Conservation (phyloP, 1,140 invertebrate species). For the Leucophenga varia region DNA sequence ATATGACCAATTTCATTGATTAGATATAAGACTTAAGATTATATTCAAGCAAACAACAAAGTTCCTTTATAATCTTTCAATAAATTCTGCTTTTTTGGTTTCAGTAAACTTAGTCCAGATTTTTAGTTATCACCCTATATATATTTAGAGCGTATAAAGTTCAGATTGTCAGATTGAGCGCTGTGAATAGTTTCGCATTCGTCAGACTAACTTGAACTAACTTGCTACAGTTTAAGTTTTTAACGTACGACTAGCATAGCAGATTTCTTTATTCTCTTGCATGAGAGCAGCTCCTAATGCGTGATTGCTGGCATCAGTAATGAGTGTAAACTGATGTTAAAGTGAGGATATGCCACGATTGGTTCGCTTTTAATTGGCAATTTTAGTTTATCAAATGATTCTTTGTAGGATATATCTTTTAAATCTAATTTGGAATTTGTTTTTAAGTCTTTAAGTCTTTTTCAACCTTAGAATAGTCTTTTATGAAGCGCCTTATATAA, state of each 20-base stretch:
- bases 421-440: constrained; percentile 14
- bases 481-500: constrained; percentile 21
- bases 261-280: constrained; percentile 2
- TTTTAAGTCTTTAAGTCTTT: constrained; percentile 15
- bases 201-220: no score
- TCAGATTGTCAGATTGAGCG: not conserved
- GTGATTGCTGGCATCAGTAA: no score
- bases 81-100: no score
- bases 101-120: no score
- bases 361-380: not conserved
- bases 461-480: constrained; percentile 18
- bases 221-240: constrained; percentile 1
- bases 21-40: no score
- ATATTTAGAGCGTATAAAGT: not conserved
- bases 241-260: constrained; percentile 1
- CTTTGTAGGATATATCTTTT: constrained; percentile 3
- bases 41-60: no score
- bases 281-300: no score
- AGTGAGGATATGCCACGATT: constrained; percentile 6
- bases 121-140: no score
- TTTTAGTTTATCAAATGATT: constrained; percentile 15
- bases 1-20: no score
- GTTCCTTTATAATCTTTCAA: no score
- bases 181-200: no score
- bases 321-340: constrained; percentile 10